Conservation (phyloP, 2,888 invertebrate species). For the Heterodera filipjevi region DNA sequence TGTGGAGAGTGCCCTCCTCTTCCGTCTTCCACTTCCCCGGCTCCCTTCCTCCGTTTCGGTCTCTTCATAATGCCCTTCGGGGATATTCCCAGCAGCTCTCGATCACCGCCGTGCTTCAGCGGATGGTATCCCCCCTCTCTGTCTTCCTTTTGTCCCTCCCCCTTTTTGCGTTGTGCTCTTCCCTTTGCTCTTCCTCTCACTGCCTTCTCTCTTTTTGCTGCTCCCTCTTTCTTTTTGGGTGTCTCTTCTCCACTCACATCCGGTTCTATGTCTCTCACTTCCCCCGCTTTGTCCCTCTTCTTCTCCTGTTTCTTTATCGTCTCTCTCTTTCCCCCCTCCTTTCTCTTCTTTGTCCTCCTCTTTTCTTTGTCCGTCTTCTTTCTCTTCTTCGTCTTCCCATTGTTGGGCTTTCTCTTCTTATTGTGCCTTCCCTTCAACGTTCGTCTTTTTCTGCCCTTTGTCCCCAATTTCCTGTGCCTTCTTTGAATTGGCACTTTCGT, state of each 20-base stretch:
- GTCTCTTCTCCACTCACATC: not conserved
- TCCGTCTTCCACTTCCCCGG: not conserved
- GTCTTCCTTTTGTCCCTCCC: not conserved
- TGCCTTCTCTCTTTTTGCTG: not conserved
- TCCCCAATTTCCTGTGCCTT: not conserved
- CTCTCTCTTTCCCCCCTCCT: not conserved
- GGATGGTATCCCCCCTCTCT: not conserved
- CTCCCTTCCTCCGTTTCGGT: not conserved
- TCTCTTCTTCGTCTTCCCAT: not conserved
- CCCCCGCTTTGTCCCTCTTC: not conserved
- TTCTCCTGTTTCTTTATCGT: not conserved
- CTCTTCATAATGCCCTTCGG: slow-evolving; percentile 1
- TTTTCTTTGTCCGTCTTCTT: not conserved
- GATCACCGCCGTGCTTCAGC: not conserved
- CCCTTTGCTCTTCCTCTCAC: not conserved
- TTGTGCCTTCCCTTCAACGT: not conserved
- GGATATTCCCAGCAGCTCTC: not conserved
- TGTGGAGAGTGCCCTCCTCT: not conserved
- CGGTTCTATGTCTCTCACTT: not conserved
- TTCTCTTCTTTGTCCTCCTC: not conserved
- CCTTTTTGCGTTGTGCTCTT: not conserved
- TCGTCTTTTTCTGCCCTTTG: not conserved
- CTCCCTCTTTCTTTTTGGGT: not conserved
- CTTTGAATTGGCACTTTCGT: not conserved
- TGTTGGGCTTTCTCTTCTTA: not conserved